These are phyloP conservation scores for Drosophila subobscura DNA, from an alignment of 1,140 invertebrate genomes.

Conservation along the genomic window DNA sequence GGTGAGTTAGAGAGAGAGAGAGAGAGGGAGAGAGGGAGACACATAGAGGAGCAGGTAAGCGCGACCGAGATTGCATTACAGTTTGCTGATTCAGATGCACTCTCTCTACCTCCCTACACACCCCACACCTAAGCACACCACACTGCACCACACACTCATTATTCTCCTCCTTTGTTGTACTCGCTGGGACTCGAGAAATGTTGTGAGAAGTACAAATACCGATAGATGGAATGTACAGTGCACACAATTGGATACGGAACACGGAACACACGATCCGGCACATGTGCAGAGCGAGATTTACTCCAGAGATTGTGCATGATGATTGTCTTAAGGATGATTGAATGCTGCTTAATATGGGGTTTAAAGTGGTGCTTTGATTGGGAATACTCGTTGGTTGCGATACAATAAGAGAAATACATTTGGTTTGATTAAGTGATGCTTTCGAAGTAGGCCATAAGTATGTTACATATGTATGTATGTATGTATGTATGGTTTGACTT, in stretches of 20 bases:
- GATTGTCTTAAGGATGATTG: constrained; percentile 45
- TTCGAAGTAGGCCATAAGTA: no score
- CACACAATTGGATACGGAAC: no score
- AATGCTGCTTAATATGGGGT: constrained; percentile 22
- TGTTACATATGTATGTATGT: no score
- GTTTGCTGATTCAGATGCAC: constrained; percentile 27
- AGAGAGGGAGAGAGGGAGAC: no score
- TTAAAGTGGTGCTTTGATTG: constrained; percentile 4
- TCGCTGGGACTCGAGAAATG: constrained; percentile 64
- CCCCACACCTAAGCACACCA: neutral
- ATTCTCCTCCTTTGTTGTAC: constrained; percentile 25
- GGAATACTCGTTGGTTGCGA: no score
- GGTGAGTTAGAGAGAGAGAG: no score
- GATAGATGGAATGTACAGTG: constrained; percentile 17
- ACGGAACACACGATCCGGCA: no score
- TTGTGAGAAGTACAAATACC: constrained; percentile 77
- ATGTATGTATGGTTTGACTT: neutral
- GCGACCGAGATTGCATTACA: constrained; percentile 47
- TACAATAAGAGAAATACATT: no score
- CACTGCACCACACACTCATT: constrained; percentile 30
- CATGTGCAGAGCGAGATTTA: no score
- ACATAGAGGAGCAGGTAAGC: no score
- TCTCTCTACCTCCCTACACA: constrained; percentile 9
- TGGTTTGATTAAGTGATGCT: no score
- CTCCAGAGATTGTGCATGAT: constrained; percentile 34